These are phyloP conservation scores for Temnothorax nylanderi DNA, from an alignment of 1,140 invertebrate genomes.

Conservation along the genomic window DNA sequence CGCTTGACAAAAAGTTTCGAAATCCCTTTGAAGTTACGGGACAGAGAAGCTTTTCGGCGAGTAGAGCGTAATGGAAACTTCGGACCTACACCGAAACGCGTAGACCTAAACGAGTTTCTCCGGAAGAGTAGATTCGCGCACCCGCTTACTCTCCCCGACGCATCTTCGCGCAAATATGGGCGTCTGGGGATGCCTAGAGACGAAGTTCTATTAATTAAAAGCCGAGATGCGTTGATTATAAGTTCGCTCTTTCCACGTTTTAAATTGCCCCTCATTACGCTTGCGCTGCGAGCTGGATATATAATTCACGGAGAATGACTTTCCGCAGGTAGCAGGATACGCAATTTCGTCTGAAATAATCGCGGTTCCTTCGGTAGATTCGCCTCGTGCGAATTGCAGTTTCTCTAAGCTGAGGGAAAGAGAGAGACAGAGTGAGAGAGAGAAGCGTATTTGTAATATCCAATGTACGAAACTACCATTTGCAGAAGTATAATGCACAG, in stretches of 20 bases:
- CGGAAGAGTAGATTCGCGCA: background rate
- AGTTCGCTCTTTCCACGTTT: slow-evolving; percentile 33
- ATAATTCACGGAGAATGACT: slow-evolving; percentile 10
- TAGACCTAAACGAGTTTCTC: slow-evolving; percentile 49
- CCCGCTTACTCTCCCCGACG: background rate
- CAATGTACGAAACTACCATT: slow-evolving; percentile 50
- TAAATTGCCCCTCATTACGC: slow-evolving; percentile 35
- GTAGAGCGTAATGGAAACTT: slow-evolving; percentile 39
- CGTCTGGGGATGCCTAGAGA: background rate
- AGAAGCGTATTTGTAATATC: background rate
- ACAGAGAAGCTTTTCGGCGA: slow-evolving; percentile 42
- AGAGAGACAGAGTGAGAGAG: background rate
- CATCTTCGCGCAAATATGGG: slow-evolving; percentile 37
- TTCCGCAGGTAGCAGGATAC: slow-evolving; percentile 3
- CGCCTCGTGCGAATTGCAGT: background rate
- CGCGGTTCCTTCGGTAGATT: slow-evolving; percentile 23
- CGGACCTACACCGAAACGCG: slow-evolving; percentile 36
- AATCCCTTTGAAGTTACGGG: slow-evolving; percentile 61
- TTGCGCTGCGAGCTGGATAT: background rate
- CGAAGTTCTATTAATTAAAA: slow-evolving; percentile 49
- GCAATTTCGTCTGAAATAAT: slow-evolving; percentile 27
- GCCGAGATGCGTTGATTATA: slow-evolving; percentile 30
- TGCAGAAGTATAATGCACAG: slow-evolving; percentile 24
- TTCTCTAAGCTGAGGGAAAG: background rate
- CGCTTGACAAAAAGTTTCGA: slow-evolving; percentile 59